Evolutionary conservation across 2,888 invertebrate species (phyloP).

Genomic region (Rhimphoctona megacephalus): DNA sequence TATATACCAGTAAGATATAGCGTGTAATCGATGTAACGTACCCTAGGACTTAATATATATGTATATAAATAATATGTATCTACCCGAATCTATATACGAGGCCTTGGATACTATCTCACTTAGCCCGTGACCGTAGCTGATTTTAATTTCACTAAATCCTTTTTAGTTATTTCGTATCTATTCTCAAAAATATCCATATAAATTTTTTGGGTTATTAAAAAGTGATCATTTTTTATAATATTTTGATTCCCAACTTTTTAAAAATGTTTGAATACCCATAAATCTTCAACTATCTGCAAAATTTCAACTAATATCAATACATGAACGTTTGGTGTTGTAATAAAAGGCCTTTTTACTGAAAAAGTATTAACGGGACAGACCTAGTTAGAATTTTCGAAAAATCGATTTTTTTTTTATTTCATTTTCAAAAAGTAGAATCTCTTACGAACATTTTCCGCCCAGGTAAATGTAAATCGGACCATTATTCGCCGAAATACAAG

Average conservation of each 20-base stretch:
- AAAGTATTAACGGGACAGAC: no score
- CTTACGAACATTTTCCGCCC: no score
- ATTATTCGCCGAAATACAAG: no score
- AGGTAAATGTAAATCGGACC: no score
- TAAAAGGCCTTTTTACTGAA: no score
- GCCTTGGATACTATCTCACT: not conserved
- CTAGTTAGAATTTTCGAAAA: no score
- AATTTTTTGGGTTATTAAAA: not conserved
- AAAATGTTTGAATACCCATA: not conserved
- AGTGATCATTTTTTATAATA: not conserved
- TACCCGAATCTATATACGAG: conserved; percentile 7
- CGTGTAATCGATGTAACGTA: conserved; percentile 63
- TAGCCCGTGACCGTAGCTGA: not conserved
- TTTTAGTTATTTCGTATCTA: not conserved
- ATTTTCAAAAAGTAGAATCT: no score
- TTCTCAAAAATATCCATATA: not conserved
- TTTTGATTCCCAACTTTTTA: not conserved
- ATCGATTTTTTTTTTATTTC: no score
- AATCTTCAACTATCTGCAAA: not conserved
- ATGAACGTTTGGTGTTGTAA: no score
- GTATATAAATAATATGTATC: not conserved
- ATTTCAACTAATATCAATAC: not conserved
- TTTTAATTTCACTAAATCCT: not conserved
- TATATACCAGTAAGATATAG: conserved; percentile 58
- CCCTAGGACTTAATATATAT: not conserved